Conservation (phyloP, 2,797 vertebrate genomes). For the Anguilla obscura region DNA sequence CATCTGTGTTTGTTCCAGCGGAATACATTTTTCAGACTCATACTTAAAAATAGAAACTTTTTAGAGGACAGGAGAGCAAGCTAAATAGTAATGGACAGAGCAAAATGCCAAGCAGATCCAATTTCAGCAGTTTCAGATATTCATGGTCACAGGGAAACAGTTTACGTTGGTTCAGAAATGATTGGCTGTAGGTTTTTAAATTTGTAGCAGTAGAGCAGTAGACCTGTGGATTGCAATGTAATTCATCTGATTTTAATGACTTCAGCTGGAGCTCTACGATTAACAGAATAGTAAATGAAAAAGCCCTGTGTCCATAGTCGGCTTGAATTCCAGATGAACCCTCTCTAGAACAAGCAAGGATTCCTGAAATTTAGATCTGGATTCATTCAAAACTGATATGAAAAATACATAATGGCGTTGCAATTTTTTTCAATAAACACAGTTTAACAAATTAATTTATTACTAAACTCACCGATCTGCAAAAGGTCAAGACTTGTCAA, state of each 20-base stretch:
- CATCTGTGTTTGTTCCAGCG: conserved; percentile 12
- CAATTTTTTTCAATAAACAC: neutral
- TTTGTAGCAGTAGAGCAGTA: neutral
- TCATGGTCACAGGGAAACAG: neutral
- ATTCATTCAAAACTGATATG: neutral
- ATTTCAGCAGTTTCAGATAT: neutral
- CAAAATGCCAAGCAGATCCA: conserved; percentile 1
- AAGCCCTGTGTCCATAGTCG: neutral
- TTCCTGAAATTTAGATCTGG: neutral
- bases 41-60: conserved; percentile 14
- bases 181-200: conserved; percentile 11
- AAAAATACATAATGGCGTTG: neutral
- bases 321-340: neutral
- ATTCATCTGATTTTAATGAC: neutral
- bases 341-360: neutral
- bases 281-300: neutral
- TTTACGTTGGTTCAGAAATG: neutral
- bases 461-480: neutral
- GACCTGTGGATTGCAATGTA: neutral
- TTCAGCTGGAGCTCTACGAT: neutral
- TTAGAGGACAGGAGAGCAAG: neutral
- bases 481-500: neutral
- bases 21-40: neutral
- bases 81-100: neutral
- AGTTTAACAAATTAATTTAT: neutral